Evolutionary conservation across 2,888 invertebrate species (phyloP).

Genomic region (Standfussiana lucernea): DNA sequence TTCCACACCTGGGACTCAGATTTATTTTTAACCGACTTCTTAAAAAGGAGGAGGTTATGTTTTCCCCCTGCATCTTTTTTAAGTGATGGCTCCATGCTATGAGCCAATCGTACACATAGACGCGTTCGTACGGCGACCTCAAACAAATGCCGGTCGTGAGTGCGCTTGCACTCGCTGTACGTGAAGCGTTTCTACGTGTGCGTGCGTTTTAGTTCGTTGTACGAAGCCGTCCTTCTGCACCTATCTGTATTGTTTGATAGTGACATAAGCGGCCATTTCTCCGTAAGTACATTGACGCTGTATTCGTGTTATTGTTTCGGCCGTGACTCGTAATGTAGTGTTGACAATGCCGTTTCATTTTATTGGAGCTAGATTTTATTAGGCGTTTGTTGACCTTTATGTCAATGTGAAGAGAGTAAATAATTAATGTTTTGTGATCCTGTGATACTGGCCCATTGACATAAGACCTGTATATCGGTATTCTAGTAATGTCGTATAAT

Average conservation of each 20-base stretch:
- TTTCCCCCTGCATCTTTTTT: background rate
- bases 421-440: background rate
- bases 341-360: slow-evolving; percentile 10
- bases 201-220: background rate
- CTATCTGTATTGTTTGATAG: background rate
- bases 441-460: background rate
- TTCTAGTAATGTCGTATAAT: background rate
- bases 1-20: background rate
- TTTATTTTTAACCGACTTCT: too few relatives aligned
- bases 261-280: slow-evolving; percentile 55
- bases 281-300: slow-evolving; percentile 43
- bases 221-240: background rate
- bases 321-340: slow-evolving; percentile 46
- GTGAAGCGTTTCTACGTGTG: background rate
- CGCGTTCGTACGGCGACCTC: background rate
- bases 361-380: slow-evolving; percentile 22
- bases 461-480: background rate
- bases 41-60: too few relatives aligned
- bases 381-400: slow-evolving; percentile 7
- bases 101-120: too few relatives aligned
- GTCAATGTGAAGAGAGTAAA: background rate
- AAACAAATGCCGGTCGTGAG: background rate
- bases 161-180: background rate
- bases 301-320: slow-evolving; percentile 46
- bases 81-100: background rate